Percentiles rank a stretch among this genome's conserved stretches.
These are phyloP conservation scores for Unio pictorum DNA, from an alignment of 2,888 invertebrate species.

Conservation along the genomic window DNA sequence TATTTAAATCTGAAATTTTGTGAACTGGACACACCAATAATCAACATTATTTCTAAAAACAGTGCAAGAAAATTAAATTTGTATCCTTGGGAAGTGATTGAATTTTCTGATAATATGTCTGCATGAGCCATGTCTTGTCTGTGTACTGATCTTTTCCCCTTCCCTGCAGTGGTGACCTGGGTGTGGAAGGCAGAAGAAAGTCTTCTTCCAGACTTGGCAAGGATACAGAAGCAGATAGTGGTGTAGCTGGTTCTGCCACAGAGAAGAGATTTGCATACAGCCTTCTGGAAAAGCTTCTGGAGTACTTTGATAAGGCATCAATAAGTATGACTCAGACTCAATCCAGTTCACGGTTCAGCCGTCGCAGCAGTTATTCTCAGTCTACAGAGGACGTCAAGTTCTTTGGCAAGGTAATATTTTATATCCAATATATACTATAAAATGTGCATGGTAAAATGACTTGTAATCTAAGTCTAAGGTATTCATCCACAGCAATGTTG, in stretches of 20 bases:
- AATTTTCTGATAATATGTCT: no score
- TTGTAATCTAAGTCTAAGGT: no score
- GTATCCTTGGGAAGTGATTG: not conserved
- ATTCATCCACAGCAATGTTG: no score
- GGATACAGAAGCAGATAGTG: slow-evolving; percentile 64
- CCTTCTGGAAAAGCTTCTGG: slow-evolving; percentile 94
- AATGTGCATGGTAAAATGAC: no score
- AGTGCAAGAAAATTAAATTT: no score
- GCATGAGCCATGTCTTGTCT: slow-evolving; percentile 2
- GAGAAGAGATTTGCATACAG: slow-evolving; percentile 98
- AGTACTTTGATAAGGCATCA: slow-evolving; percentile 96
- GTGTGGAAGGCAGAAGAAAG: slow-evolving; percentile 33
- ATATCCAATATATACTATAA: not conserved
- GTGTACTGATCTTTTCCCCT: not conserved
- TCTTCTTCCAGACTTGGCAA: slow-evolving; percentile 61
- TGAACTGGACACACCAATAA: no score
- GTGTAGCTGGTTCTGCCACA: slow-evolving; percentile 78
- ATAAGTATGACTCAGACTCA: slow-evolving; percentile 88
- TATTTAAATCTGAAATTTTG: no score
- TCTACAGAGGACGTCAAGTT: slow-evolving; percentile 98
- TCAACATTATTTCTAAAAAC: no score
- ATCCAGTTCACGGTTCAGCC: slow-evolving; percentile 95
- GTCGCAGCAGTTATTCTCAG: slow-evolving; percentile 78
- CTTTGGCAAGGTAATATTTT: slow-evolving; percentile 88
- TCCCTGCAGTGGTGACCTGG: slow-evolving; percentile 37